Conservation (phyloP, 2,113 vertebrate species). For the Nothocercus julius region DNA sequence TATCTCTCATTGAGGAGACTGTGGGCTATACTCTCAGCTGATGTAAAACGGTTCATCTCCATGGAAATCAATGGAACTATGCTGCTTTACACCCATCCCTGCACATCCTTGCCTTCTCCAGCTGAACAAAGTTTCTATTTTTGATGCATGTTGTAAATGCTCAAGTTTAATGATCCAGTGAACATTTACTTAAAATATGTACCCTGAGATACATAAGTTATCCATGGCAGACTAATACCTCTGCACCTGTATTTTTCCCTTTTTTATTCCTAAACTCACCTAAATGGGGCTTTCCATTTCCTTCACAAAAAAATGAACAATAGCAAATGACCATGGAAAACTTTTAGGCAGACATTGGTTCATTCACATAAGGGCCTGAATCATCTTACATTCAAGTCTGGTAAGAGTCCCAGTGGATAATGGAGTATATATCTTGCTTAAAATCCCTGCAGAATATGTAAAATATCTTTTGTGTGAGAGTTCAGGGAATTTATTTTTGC, state of each 20-base stretch:
- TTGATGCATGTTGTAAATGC: slow-evolving; percentile 74
- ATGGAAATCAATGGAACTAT: not conserved
- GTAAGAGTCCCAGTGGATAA: slow-evolving; percentile 18
- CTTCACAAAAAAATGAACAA: slow-evolving; percentile 40
- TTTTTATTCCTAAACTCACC: slow-evolving; percentile 44
- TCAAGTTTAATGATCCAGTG: slow-evolving; percentile 76
- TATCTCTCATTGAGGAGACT: slow-evolving; percentile 4
- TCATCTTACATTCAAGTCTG: slow-evolving; percentile 19
- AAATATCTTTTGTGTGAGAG: not conserved
- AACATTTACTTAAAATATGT: slow-evolving; percentile 77
- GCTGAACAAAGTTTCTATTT: slow-evolving; percentile 71
- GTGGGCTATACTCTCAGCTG: not conserved
- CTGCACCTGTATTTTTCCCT: slow-evolving; percentile 31
- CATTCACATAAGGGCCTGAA: slow-evolving; percentile 21
- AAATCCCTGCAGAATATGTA: not conserved
- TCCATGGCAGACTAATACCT: slow-evolving; percentile 57
- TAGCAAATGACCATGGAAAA: slow-evolving; percentile 36
- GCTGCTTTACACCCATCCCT: not conserved
- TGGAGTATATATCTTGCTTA: not conserved
- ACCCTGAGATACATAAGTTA: slow-evolving; percentile 71
- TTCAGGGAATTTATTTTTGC: slow-evolving; percentile 27
- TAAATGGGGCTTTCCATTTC: slow-evolving; percentile 19
- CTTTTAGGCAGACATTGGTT: not conserved
- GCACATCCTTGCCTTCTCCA: slow-evolving; percentile 45
- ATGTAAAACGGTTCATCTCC: not conserved